Conservation (phyloP, 2,888 invertebrate species). For the Cyrtodaria siliqua region DNA sequence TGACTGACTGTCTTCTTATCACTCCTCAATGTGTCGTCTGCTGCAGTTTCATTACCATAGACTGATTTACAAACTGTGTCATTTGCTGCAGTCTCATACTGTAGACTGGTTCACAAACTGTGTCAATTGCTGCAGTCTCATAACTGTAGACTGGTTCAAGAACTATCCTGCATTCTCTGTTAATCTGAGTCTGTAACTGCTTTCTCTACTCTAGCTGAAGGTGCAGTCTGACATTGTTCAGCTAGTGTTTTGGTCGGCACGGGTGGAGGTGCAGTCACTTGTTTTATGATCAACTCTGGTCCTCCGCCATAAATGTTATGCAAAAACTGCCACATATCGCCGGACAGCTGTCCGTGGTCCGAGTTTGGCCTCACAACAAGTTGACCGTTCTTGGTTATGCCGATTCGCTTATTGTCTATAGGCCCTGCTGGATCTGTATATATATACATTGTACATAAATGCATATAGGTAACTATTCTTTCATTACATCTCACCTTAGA, state of each 20-base stretch:
- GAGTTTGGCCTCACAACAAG: conserved; percentile 79
- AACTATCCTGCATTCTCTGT: not conserved
- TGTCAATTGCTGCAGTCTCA: not conserved
- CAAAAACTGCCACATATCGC: conserved; percentile 95
- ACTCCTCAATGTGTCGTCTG: too few species aligned
- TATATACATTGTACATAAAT: too few species aligned
- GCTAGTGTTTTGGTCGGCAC: conserved; percentile 82
- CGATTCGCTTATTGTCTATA: conserved; percentile 93
- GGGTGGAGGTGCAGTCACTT: conserved; percentile 53
- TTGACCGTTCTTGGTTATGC: conserved; percentile 84
- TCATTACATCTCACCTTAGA: too few species aligned
- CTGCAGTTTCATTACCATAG: not conserved
- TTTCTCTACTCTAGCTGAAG: conserved; percentile 28
- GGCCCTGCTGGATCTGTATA: conserved; percentile 93
- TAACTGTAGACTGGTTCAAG: not conserved
- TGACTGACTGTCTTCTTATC: too few species aligned
- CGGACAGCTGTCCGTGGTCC: conserved; percentile 90
- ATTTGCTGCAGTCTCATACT: not conserved
- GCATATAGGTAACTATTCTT: too few species aligned
- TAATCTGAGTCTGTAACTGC: conserved; percentile 4
- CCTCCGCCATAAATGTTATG: conserved; percentile 95
- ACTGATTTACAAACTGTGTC: not conserved
- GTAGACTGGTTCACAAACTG: not conserved
- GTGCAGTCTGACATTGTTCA: conserved; percentile 40
- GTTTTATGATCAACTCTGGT: conserved; percentile 90